Base-by-base conservation (phyloP, 2,888 invertebrate species). In the Limenitis camilla region DNA sequence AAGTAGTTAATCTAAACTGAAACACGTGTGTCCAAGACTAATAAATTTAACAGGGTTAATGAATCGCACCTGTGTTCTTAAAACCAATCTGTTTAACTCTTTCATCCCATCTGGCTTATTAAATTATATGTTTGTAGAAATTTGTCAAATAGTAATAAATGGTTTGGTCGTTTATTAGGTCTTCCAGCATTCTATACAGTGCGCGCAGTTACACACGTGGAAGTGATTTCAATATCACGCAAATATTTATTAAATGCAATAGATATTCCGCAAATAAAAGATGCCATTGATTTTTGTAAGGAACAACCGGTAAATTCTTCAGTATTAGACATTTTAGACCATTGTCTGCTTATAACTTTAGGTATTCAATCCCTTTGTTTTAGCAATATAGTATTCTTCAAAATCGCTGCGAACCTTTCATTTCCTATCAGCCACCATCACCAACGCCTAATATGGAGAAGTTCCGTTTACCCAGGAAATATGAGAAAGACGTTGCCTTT, bases 141-240 rank as follows among this genome's bases (percentile, higher is more conserved):
- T n/a, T n/a, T n/a, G n/a, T n/a, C n/a, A n/a, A n/a, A n/a, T n/a
- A n/a, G n/a, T n/a, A n/a, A n/a, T n/a, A n/a, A n/a, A n/a, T n/a
- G n/a, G n/a, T n/a, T n/a, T n/a, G n/a, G n/a, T n/a, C n/a, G n/a
- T 36, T 19, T 45, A 5, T 0, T 57, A 83, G 83, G 82, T 32
- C 36, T 83, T 1, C 84, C 84, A 9, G 66, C 81, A 0, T 81
- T 63, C 61, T 82, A 79, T 61, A 83, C 84, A 5, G 68, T 83
- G 1, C 72, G 78, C 0, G 74, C 84, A 0, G 70, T 74, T 5
- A 83, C 83, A 0, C 79, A 84, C 46, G 78, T 83, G 0, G 78
- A 80, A 40, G 58, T 83, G 27, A 70, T 80, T 53, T 72, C 74
- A 1, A 74, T 84, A 57, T 71, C 80, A 0, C 68, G 71, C 41